These are phyloP conservation scores for Rhinoraja longicauda DNA, from an alignment of 2,797 vertebrate genomes.

Conservation along the genomic window DNA sequence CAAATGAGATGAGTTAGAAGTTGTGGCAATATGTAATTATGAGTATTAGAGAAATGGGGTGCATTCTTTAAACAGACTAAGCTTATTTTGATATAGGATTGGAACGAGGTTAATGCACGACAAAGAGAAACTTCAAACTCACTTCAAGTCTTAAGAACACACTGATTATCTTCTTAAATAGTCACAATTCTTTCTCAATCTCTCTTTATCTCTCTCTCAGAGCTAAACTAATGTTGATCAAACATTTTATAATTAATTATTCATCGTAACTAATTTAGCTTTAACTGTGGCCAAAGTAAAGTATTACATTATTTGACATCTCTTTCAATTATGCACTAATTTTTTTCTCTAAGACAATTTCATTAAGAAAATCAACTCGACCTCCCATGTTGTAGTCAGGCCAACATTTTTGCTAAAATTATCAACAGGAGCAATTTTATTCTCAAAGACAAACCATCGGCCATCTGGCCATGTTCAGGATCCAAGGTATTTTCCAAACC, in stretches of 20 bases:
- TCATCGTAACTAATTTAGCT: background rate
- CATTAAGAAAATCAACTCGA: background rate
- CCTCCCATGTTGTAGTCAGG: background rate
- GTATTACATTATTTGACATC: background rate
- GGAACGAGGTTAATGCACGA: background rate
- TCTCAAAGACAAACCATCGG: background rate
- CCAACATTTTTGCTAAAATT: slow-evolving; percentile 9
- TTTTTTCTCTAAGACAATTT: background rate
- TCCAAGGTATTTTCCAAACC: background rate
- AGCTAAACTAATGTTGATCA: background rate
- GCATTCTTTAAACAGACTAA: background rate
- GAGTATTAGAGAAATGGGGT: background rate
- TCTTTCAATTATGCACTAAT: background rate
- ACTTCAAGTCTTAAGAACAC: background rate
- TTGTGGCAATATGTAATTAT: background rate
- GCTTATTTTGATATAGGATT: no score
- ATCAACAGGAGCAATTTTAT: background rate
- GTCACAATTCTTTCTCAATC: background rate
- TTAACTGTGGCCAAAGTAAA: background rate
- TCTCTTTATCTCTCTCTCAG: background rate
- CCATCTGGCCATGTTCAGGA: background rate
- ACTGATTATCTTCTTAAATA: background rate
- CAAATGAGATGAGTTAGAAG: background rate
- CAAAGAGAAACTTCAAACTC: background rate
- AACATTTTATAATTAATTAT: background rate